These are phyloP conservation scores for Lasioglossum marginatum DNA, from an alignment of 2,888 invertebrate species.

Conservation along the genomic window DNA sequence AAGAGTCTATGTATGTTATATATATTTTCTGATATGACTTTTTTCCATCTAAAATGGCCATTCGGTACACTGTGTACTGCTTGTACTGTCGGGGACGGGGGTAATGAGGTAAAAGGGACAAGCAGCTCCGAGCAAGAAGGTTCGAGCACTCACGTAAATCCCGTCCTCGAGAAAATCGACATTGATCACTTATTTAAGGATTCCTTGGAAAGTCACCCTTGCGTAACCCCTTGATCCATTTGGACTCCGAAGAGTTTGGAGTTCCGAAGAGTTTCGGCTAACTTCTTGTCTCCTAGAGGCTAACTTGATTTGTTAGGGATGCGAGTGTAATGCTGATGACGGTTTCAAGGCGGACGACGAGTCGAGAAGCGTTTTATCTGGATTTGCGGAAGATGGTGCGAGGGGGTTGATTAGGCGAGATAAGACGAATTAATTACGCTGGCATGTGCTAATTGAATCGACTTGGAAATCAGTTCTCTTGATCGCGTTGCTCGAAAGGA, in stretches of 20 bases:
- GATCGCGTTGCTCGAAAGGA: no score
- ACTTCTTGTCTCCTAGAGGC: neutral
- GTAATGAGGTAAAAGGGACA: neutral
- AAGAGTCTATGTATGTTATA: no score
- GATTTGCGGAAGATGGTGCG: neutral
- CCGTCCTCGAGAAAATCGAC: neutral
- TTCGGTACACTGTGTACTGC: neutral
- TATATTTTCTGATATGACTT: no score
- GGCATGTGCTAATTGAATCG: neutral
- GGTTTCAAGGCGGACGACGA: neutral
- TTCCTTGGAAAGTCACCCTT: neutral
- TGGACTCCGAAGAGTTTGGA: no score
- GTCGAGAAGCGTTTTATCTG: neutral
- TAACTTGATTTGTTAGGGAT: neutral
- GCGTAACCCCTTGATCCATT: neutral
- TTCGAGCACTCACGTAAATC: neutral
- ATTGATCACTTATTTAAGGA: conserved; percentile 1
- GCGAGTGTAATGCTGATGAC: neutral
- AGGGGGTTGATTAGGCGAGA: neutral
- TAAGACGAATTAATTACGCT: no score
- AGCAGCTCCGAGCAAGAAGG: neutral
- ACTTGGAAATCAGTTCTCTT: no score
- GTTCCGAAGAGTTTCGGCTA: neutral
- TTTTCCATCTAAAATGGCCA: no score
- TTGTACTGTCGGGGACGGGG: neutral